Conservation (phyloP, 2,888 invertebrate species). For the Trisateles emortualis region DNA sequence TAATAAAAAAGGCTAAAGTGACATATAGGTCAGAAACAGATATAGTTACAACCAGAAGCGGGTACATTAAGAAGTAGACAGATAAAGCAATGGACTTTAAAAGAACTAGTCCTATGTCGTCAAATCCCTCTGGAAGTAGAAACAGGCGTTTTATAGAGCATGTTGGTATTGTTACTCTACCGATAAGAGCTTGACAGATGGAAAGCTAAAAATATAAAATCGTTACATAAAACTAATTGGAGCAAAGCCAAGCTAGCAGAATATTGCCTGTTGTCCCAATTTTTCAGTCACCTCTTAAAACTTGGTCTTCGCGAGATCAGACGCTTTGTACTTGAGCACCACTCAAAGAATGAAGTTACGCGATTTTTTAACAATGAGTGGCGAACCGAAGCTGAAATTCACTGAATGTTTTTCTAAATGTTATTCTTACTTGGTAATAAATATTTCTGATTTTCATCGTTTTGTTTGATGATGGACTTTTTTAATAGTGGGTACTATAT, state of each 20-base stretch:
- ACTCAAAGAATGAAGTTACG: neutral
- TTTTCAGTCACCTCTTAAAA: constrained; percentile 37
- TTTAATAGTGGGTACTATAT: no score
- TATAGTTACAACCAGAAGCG: no score
- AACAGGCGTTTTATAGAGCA: no score
- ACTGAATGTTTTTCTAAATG: neutral
- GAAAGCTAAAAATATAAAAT: constrained; percentile 9
- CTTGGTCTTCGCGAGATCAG: constrained; percentile 31
- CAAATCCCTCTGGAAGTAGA: no score
- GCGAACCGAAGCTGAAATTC: neutral
- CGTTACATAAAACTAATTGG: constrained; percentile 37
- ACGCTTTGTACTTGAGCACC: neutral
- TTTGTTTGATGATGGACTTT: neutral
- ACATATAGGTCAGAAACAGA: no score
- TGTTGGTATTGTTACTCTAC: neutral
- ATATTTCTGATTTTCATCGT: neutral
- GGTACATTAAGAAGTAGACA: no score
- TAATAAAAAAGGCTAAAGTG: no score
- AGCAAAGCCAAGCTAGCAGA: constrained; percentile 30
- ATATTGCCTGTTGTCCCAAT: constrained; percentile 25
- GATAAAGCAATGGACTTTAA: no score
- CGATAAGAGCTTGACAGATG: neutral
- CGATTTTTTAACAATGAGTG: neutral
- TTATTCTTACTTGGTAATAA: neutral
- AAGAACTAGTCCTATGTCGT: no score